Conservation (phyloP, 2,113 vertebrate genomes). For the Gavialis gangeticus region DNA sequence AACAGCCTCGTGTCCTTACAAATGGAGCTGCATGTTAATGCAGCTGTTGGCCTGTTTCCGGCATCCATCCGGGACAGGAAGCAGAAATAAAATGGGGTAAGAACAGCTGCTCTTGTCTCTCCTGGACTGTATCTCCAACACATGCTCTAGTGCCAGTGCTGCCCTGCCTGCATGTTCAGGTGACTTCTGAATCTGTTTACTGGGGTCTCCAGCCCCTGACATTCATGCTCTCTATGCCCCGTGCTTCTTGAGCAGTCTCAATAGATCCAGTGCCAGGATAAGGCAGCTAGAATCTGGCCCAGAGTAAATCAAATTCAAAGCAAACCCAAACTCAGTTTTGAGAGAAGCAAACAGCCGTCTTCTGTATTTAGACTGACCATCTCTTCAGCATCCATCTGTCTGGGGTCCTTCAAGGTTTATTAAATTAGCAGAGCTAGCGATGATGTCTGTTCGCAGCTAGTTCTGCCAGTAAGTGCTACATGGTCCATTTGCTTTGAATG, state of each 20-base stretch:
- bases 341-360: neutral
- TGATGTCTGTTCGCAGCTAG: neutral
- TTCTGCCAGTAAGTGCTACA: neutral
- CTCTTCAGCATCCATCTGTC: too few species aligned
- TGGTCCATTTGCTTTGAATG: neutral
- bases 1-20: neutral
- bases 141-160: neutral
- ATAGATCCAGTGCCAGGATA: fast-evolving
- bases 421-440: neutral
- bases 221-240: neutral
- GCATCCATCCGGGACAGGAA: fast-evolving
- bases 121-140: neutral
- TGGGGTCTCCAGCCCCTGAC: neutral
- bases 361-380: fast-evolving
- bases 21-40: neutral
- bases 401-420: neutral
- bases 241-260: neutral
- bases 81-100: neutral
- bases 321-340: neutral
- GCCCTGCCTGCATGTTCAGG: fast-evolving
- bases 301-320: neutral
- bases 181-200: neutral
- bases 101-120: neutral
- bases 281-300: neutral
- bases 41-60: neutral